Evolutionary conservation across 2,797 vertebrate genomes (phyloP).

Genomic region (Nyctibius grandis): DNA sequence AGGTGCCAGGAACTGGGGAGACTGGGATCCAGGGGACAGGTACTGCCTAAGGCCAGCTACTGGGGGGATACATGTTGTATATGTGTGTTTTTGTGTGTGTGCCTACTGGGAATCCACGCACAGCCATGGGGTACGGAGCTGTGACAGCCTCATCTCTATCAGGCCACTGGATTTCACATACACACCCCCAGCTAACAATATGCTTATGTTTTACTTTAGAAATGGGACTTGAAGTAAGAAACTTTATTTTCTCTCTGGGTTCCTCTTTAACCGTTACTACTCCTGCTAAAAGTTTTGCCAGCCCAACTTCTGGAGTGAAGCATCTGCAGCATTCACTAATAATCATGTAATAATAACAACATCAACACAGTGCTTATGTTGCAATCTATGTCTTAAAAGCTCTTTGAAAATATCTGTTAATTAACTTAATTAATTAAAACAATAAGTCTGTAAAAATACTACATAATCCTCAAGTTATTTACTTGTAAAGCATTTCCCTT

Average conservation of each 20-base stretch:
- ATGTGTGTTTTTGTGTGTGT: neutral
- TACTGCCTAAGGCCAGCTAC: neutral
- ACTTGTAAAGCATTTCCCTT: neutral
- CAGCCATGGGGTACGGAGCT: rapidly evolving
- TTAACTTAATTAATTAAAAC: conserved; percentile 47
- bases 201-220: neutral
- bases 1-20: neutral
- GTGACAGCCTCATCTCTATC: neutral
- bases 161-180: neutral
- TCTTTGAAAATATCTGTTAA: conserved; percentile 24
- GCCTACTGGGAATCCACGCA: neutral
- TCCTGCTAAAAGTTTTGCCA: neutral
- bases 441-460: conserved; percentile 18
- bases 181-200: neutral
- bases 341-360: neutral
- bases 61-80: neutral
- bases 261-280: neutral
- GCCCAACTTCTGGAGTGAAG: neutral
- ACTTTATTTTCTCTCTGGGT: neutral
- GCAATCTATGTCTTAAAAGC: neutral
- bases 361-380: neutral
- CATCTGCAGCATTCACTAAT: neutral
- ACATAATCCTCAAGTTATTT: neutral
- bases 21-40: neutral
- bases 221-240: neutral